phyloP scores from a whole-genome alignment of 1,140 invertebrate species.

The Saccostrea cuccullata region DNA sequence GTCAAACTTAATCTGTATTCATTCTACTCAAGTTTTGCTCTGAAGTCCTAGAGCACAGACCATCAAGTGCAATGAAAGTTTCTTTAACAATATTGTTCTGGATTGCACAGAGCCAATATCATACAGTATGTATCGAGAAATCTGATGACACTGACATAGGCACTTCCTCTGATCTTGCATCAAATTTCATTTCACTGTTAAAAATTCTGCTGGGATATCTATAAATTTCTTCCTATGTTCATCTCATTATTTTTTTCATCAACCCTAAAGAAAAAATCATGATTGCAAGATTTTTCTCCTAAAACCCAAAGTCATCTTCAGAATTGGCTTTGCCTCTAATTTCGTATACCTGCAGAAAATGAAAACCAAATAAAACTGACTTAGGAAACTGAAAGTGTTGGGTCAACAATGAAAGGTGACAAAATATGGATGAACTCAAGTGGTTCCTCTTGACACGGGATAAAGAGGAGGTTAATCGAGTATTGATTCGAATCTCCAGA shows the following conservation, averaged over 20 bases:
- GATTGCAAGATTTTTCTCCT: not conserved
- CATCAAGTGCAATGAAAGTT: not conserved
- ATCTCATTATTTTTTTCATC: no score
- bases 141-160: no score
- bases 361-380: not conserved
- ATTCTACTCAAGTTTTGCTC: not conserved
- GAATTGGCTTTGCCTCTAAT: not conserved
- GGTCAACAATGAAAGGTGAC: slow-evolving; percentile 13
- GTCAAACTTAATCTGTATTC: slow-evolving; percentile 17
- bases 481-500: not conserved
- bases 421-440: slow-evolving; percentile 16
- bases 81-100: not conserved
- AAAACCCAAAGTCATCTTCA: not conserved
- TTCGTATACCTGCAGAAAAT: not conserved
- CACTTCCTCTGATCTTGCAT: no score
- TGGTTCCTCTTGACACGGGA: slow-evolving; percentile 5
- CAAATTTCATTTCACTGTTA: no score
- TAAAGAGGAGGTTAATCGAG: not conserved
- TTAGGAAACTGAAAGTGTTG: not conserved
- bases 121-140: not conserved
- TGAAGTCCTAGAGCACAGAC: not conserved
- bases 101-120: not conserved
- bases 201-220: no score
- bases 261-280: no score
- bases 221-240: no score